These are phyloP conservation scores for Epinephelus lanceolatus DNA, from an alignment of 2,113 vertebrate genomes.

Conservation along the genomic window DNA sequence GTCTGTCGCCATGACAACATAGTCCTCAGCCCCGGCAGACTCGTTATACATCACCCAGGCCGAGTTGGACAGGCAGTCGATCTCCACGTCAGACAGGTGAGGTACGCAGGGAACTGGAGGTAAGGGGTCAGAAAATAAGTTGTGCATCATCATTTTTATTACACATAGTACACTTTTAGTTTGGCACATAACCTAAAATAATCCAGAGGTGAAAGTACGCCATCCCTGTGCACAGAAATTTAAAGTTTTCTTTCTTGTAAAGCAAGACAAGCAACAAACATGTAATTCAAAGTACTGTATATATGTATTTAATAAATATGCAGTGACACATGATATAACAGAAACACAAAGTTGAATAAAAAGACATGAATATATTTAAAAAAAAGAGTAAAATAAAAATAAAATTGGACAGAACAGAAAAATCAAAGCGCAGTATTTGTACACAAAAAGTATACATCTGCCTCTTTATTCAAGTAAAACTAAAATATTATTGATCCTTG, in stretches of 20 bases:
- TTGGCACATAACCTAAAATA: too few relatives aligned
- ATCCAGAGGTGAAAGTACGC: not conserved
- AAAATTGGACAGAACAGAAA: not conserved
- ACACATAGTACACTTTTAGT: not conserved
- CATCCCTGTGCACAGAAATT: not conserved
- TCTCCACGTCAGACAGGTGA: constrained; percentile 69
- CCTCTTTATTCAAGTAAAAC: not conserved
- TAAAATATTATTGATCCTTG: constrained; percentile 29
- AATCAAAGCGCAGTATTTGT: not conserved
- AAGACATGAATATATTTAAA: not conserved
- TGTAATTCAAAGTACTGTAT: not conserved
- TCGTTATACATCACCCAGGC: constrained; percentile 77
- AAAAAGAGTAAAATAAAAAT: not conserved
- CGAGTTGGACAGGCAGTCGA: constrained; percentile 82
- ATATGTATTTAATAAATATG: not conserved
- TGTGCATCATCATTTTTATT: not conserved
- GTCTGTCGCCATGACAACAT: constrained; percentile 60
- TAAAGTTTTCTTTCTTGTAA: not conserved
- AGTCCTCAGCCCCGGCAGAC: constrained; percentile 67
- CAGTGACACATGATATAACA: not conserved
- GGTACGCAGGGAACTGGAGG: constrained; percentile 82
- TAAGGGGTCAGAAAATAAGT: not conserved
- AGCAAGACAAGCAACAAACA: not conserved
- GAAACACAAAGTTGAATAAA: not conserved
- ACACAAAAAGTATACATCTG: not conserved